These are phyloP conservation scores for Dynastes tityus DNA, from an alignment of 2,888 invertebrate species.

Conservation along the genomic window DNA sequence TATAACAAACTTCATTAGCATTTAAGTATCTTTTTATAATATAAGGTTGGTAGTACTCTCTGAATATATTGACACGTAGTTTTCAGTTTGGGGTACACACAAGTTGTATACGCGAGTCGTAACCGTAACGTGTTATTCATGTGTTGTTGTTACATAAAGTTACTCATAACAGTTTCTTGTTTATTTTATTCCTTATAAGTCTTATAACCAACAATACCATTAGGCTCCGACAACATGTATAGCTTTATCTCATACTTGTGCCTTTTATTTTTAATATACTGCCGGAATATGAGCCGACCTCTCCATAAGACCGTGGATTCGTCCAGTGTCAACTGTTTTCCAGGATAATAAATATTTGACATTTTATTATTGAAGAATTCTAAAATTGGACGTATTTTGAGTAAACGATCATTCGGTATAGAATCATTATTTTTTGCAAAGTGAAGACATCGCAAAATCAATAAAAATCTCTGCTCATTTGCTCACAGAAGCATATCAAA, in stretches of 20 bases:
- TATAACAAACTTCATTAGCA: too few relatives aligned
- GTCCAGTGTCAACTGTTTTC: conserved; percentile 55
- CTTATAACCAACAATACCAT: conserved; percentile 40
- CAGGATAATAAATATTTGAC: conserved; percentile 54
- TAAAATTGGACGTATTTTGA: conserved; percentile 63
- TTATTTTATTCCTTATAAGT: too few relatives aligned
- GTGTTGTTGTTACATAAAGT: too few relatives aligned
- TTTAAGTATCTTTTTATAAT: too few relatives aligned
- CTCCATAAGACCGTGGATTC: conserved; percentile 53
- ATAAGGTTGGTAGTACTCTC: too few relatives aligned
- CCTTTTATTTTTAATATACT: too few relatives aligned
- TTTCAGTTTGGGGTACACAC: too few relatives aligned
- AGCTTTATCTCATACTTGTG: conserved; percentile 60
- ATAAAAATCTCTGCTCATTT: conserved; percentile 63
- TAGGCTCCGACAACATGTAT: conserved; percentile 57
- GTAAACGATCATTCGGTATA: conserved; percentile 58
- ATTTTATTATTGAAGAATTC: conserved; percentile 64
- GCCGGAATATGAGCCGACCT: conserved; percentile 55
- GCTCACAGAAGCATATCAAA: conserved; percentile 57
- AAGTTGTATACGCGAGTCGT: too few relatives aligned
- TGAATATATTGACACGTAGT: too few relatives aligned
- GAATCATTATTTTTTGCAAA: conserved; percentile 57
- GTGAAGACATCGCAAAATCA: conserved; percentile 64
- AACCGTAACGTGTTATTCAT: too few relatives aligned
- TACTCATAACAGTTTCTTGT: too few relatives aligned